Evolutionary conservation across 2,113 vertebrate genomes (phyloP), one percentile per base, ranked within the genome.

Genomic region (Odocoileus virginianus): DNA sequence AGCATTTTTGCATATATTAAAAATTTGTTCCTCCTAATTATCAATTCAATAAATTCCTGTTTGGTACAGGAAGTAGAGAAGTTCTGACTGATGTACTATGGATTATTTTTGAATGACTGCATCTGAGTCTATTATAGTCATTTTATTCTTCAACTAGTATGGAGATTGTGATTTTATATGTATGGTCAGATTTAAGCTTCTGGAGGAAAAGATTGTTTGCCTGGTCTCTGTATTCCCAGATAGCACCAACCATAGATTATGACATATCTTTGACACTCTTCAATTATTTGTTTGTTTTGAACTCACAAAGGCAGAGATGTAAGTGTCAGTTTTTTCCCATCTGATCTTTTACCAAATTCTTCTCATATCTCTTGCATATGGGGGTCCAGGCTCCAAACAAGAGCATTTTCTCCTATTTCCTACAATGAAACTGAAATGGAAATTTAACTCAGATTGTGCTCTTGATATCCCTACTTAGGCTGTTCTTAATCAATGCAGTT

Each of bases 401-500:
- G 71, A 97, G 92, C 90, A 94, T 93, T 96, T 98, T 97, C 89
- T 95, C 30, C n/a, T 89, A 96, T 97, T 98, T 74, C 97, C 96
- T 96, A 98, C 93, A 97, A 78, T 71, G 28, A n/a, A 57, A 67
- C 90, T 97, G 58, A 98, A 98, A 5, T n/a, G 94, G 90, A 98
- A 98, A 98, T 98, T 92, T 45, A 97, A 97, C 86, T 97, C 95
- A 90, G 86, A 95, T 78, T 96, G 98, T 97, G 52, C 98, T 82
- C 94, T 98, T 94, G 58, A 97, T 89, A 86, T 94, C 84, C 67
- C 67, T 95, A 89, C 47, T 97, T 87, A 97, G 93, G 78, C 94
- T 98, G 97, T 98, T 98, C 96, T 98, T 99, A 98, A 98, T 98
- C 98, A 99, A 98, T 98, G 90, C n/a, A 98, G 95, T 97, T 98